These are phyloP conservation scores for Natator depressus DNA, from an alignment of 2,113 vertebrate genomes.

Conservation along the genomic window DNA sequence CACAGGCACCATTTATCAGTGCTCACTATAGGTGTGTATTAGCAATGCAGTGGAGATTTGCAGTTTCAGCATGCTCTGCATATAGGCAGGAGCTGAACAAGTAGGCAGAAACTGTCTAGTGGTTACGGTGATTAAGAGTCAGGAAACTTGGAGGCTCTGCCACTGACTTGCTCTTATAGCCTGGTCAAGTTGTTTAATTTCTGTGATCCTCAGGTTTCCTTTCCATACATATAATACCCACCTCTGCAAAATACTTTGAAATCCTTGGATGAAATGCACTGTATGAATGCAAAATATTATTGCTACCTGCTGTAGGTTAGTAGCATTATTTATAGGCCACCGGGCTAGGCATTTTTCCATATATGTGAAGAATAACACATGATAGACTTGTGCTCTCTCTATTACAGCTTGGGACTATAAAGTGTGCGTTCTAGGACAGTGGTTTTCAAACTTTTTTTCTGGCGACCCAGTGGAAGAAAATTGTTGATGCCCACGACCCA, in stretches of 20 bases:
- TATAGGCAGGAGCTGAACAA: too few relatives aligned
- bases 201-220: not conserved
- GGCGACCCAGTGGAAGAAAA: too few relatives aligned
- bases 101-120: too few relatives aligned
- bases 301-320: not conserved
- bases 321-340: not conserved
- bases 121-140: too few relatives aligned
- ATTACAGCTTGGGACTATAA: too few relatives aligned
- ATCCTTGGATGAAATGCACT: not conserved
- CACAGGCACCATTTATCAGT: not conserved
- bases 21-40: not conserved
- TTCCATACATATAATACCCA: not conserved
- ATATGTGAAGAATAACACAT: too few relatives aligned
- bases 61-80: not conserved
- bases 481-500: too few relatives aligned
- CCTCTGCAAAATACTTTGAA: not conserved
- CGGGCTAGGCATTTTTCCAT: not conserved
- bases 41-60: not conserved
- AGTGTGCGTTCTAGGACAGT: too few relatives aligned
- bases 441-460: too few relatives aligned
- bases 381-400: too few relatives aligned
- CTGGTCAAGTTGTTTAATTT: not conserved
- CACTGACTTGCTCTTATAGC: not conserved
- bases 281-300: not conserved
- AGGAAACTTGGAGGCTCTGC: too few relatives aligned